phyloP scores from a whole-genome alignment of 1,140 invertebrate genomes.

The Musca domestica region DNA sequence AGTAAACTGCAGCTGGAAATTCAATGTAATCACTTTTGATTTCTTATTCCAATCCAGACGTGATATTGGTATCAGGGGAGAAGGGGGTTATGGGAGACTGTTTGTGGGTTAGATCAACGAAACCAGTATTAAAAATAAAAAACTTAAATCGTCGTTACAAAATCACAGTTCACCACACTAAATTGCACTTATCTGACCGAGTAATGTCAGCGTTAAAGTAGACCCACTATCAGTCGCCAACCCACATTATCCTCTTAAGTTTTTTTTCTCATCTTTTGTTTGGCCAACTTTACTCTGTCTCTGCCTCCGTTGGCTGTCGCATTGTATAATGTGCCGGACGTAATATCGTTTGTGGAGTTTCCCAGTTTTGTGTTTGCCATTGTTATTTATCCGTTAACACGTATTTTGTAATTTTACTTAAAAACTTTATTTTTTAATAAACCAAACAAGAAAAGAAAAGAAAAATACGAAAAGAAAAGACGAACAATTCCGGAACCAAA shows the following conservation, averaged over 20 bases:
- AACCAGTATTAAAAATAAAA: not conserved
- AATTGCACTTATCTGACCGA: conserved; percentile 18
- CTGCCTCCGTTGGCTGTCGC: not conserved
- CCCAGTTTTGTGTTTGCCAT: not conserved
- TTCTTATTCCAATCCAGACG: too few species aligned
- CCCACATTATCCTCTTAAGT: not conserved
- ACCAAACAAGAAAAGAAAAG: not conserved
- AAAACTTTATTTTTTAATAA: conserved; percentile 16
- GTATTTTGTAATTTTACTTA: conserved; percentile 21
- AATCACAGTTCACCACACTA: conserved; percentile 17
- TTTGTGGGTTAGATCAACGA: too few species aligned
- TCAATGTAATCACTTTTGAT: too few species aligned
- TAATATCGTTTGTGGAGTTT: too few species aligned
- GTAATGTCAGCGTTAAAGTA: not conserved
- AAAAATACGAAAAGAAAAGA: not conserved
- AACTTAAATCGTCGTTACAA: conserved; percentile 11
- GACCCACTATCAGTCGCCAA: not conserved
- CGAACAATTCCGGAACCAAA: not conserved
- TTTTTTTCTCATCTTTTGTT: too few species aligned
- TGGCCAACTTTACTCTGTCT: not conserved
- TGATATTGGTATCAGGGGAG: too few species aligned
- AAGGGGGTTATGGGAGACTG: too few species aligned
- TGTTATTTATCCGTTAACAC: conserved; percentile 19
- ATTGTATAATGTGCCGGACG: not conserved
- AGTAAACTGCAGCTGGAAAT: too few species aligned